These are phyloP conservation scores for Luperina testacea DNA, from an alignment of 2,888 invertebrate species.

Conservation along the genomic window DNA sequence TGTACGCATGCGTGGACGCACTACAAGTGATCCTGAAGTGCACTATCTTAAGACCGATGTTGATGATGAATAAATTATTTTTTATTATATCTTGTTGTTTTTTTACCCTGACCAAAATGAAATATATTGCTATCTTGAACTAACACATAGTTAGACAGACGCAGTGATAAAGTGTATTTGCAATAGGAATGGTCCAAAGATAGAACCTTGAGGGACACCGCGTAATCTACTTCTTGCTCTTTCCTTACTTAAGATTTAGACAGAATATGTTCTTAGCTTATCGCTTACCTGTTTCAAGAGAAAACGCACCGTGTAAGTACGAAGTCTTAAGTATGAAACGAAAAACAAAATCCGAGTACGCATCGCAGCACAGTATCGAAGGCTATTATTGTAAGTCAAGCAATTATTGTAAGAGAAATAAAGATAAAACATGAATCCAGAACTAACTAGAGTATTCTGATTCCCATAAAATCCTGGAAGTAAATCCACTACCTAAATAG, in stretches of 20 bases:
- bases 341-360: neutral
- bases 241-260: neutral
- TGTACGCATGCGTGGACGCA: constrained; percentile 74
- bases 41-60: constrained; percentile 78
- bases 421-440: neutral
- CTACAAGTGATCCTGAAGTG: constrained; percentile 78
- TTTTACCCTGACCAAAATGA: neutral
- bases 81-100: constrained; percentile 20
- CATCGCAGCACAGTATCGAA: constrained; percentile 4
- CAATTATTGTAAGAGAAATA: neutral
- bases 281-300: neutral
- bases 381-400: neutral
- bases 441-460: neutral
- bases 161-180: neutral
- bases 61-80: constrained; percentile 73
- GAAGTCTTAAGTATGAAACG: neutral
- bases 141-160: neutral
- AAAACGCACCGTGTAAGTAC: no score
- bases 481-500: constrained; percentile 14
- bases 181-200: constrained; percentile 6
- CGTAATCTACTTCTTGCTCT: neutral
- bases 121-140: neutral
- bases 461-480: neutral
- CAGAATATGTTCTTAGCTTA: neutral
- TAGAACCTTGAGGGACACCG: constrained; percentile 28